Conservation (phyloP, 2,113 vertebrate genomes). For the Gallinago undulata region DNA sequence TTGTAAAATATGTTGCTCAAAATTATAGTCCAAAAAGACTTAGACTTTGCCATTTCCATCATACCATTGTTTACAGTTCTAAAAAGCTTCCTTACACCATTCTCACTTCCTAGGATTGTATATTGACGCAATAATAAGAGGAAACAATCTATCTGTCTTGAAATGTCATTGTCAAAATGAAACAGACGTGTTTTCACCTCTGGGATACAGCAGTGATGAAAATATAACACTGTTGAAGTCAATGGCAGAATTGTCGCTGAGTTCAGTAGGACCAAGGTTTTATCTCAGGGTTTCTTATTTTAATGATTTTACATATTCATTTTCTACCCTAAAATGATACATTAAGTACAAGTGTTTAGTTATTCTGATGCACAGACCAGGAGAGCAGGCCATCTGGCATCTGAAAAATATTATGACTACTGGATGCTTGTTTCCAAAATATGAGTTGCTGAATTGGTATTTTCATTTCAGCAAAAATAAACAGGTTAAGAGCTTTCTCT, state of each 20-base stretch:
- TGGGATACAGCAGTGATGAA: not conserved
- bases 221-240: not conserved
- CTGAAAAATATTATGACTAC: slow-evolving; percentile 15
- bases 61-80: not conserved
- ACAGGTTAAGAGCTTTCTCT: not conserved
- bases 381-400: not conserved
- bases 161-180: not conserved
- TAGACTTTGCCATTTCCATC: not conserved
- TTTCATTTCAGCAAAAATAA: slow-evolving; percentile 1
- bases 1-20: not conserved
- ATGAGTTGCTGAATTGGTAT: not conserved
- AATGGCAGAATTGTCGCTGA: not conserved
- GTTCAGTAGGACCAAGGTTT: not conserved
- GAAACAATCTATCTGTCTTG: not conserved
- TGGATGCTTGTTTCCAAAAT: not conserved
- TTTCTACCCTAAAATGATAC: not conserved
- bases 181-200: not conserved
- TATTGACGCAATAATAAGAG: not conserved
- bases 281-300: not conserved
- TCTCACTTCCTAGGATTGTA: not conserved
- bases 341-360: not conserved
- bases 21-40: not conserved
- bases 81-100: not conserved
- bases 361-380: not conserved
- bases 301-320: not conserved